phyloP scores from a whole-genome alignment of 2,888 invertebrate genomes.

The Dinocampus coccinellae region DNA sequence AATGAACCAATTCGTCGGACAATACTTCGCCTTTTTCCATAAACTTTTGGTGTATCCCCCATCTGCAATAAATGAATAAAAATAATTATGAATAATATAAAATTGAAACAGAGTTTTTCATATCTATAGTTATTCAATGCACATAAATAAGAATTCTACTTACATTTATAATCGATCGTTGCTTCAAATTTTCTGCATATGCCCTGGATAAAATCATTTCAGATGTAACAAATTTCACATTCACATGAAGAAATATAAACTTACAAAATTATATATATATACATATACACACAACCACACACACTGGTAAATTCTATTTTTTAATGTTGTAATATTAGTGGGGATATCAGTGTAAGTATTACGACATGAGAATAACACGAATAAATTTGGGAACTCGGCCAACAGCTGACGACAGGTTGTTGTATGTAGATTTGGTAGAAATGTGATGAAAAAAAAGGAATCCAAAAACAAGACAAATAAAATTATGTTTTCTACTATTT shows the following conservation, averaged over 20 bases:
- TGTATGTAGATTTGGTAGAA: constrained; percentile 18
- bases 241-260: not conserved
- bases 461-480: not conserved
- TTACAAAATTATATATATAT: too few relatives aligned
- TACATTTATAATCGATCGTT: constrained; percentile 1
- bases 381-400: constrained; percentile 45
- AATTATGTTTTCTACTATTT: too few relatives aligned
- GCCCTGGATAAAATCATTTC: not conserved
- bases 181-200: constrained; percentile 18
- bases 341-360: too few relatives aligned
- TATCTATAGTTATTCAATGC: not conserved
- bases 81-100: not conserved
- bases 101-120: not conserved
- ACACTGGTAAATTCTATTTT: too few relatives aligned
- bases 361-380: constrained; percentile 52
- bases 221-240: not conserved
- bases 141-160: not conserved
- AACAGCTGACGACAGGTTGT: constrained; percentile 50
- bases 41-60: constrained; percentile 61
- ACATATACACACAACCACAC: constrained; percentile 30
- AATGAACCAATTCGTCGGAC: constrained; percentile 65
- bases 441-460: too few relatives aligned
- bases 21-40: constrained; percentile 65
- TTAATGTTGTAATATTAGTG: too few relatives aligned
- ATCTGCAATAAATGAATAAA: constrained; percentile 46